Percentiles rank a stretch among this genome's conserved stretches.
Evolutionary conservation across 2,888 invertebrate species (phyloP).

Genomic region (Metacarcinus magister): DNA sequence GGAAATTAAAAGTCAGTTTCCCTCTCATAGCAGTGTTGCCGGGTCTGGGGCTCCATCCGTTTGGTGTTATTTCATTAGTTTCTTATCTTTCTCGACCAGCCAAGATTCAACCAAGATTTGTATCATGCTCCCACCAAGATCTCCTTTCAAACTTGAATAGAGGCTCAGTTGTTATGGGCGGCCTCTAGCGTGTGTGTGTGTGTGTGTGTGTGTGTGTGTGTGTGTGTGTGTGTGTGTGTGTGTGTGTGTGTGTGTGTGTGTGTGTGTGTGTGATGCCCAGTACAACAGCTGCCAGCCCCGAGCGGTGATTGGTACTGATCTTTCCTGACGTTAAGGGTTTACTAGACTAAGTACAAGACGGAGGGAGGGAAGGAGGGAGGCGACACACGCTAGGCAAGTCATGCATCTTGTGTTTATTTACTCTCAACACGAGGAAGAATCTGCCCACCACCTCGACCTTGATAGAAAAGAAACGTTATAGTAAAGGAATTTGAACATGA

Average conservation of each 20-base stretch:
- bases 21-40: neutral
- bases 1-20: neutral
- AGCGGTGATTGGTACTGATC: constrained; percentile 2
- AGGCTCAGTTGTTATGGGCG: constrained; percentile 14
- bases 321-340: neutral
- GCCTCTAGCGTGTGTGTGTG: neutral
- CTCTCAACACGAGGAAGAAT: neutral
- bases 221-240: neutral
- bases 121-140: constrained; percentile 13
- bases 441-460: neutral
- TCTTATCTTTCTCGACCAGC: constrained; percentile 26
- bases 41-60: neutral
- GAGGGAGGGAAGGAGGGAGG: neutral
- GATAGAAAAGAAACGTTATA: no score
- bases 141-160: neutral
- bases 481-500: no score
- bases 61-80: neutral
- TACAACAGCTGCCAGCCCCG: neutral
- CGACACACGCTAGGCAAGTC: no score
- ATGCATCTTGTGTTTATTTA: no score
- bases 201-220: constrained; percentile 49
- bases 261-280: neutral
- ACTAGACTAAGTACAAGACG: neutral
- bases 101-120: neutral
- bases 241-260: neutral